Evolutionary conservation across 2,888 invertebrate genomes (phyloP).

Genomic region (Athalia cordata): DNA sequence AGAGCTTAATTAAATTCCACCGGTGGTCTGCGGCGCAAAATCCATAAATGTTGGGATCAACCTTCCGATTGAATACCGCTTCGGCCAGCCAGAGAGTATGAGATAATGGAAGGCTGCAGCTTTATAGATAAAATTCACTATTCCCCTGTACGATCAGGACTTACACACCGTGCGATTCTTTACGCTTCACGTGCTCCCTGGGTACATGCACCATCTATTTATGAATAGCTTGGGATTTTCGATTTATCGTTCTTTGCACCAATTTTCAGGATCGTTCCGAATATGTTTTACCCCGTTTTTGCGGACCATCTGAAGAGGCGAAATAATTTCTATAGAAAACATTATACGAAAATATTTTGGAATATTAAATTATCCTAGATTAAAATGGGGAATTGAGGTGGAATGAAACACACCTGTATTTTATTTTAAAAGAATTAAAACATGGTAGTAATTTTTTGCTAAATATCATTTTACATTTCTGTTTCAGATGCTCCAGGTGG

Average conservation of each 20-base stretch:
- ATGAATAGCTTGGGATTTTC: not conserved
- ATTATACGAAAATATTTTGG: too few species aligned
- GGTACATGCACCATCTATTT: not conserved
- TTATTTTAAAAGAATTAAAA: too few species aligned
- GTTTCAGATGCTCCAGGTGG: slow-evolving; percentile 37
- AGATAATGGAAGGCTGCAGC: not conserved
- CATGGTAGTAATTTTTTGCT: too few species aligned
- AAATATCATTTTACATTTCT: not conserved
- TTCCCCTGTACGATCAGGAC: not conserved
- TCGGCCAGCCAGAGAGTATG: not conserved
- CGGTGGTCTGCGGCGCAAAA: not conserved
- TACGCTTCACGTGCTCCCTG: not conserved
- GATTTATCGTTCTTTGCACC: not conserved
- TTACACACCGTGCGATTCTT: not conserved
- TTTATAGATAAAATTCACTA: not conserved
- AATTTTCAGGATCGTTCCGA: not conserved
- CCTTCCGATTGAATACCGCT: not conserved
- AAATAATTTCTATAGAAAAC: too few species aligned
- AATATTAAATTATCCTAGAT: too few species aligned
- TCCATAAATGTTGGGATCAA: slow-evolving; percentile 22
- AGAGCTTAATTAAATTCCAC: slow-evolving; percentile 33
- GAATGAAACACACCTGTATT: too few species aligned
- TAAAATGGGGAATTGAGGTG: too few species aligned
- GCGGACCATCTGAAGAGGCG: too few species aligned
- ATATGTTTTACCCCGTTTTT: not conserved